Evolutionary conservation across 2,888 invertebrate genomes (phyloP).

Genomic region (Dolomedes plantarius): DNA sequence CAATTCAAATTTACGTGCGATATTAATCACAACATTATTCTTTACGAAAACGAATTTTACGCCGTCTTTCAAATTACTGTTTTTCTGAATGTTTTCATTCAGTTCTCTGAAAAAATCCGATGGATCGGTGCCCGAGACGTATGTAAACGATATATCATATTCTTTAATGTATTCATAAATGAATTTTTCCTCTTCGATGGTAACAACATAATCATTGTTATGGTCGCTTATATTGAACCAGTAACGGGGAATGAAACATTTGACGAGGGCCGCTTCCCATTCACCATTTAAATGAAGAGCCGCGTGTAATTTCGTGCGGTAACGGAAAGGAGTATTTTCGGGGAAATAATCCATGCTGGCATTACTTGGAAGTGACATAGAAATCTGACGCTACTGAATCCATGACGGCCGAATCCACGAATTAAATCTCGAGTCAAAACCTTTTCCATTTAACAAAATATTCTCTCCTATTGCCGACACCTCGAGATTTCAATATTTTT

Average conservation of each 20-base stretch:
- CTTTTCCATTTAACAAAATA: slow-evolving; percentile 47
- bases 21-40: too few species aligned
- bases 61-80: too few species aligned
- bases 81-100: too few species aligned
- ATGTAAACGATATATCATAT: too few species aligned
- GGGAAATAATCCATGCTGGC: slow-evolving; percentile 74
- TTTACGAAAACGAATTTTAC: too few species aligned
- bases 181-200: too few species aligned
- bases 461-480: neutral
- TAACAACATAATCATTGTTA: too few species aligned
- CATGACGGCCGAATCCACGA: slow-evolving; percentile 41
- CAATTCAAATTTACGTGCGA: too few species aligned
- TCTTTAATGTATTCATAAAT: too few species aligned
- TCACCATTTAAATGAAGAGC: slow-evolving; percentile 70
- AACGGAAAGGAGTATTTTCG: slow-evolving; percentile 74
- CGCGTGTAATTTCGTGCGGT: slow-evolving; percentile 73
- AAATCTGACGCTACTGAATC: slow-evolving; percentile 23
- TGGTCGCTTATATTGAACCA: slow-evolving; percentile 6
- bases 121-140: too few species aligned
- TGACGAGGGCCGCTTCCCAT: slow-evolving; percentile 74
- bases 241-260: slow-evolving; percentile 72
- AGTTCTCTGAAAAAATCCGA: too few species aligned
- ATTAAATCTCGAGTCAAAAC: slow-evolving; percentile 25
- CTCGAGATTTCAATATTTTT: slow-evolving; percentile 26
- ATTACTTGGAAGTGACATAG: slow-evolving; percentile 73